Evolutionary conservation across 2,888 invertebrate species (phyloP).

Genomic region (Plagodis pulveraria): DNA sequence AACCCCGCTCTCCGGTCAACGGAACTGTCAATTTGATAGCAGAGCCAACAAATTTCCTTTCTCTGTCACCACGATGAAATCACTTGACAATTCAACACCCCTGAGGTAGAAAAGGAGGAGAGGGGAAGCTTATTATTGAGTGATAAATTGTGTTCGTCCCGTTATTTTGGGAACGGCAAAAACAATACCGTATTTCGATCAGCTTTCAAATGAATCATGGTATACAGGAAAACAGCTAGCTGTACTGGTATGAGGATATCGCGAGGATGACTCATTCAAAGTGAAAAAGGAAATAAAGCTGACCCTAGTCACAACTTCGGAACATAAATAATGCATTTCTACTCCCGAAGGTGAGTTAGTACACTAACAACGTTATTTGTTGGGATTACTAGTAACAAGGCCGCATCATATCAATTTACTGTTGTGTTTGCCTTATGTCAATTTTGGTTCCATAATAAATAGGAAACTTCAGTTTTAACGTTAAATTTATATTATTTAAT

Average conservation of each 20-base stretch:
- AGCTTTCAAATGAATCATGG: slow-evolving; percentile 33
- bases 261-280: slow-evolving; percentile 29
- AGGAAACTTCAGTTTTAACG: background rate
- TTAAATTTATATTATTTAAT: too few relatives aligned
- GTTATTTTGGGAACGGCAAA: slow-evolving; percentile 33
- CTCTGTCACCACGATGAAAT: slow-evolving; percentile 62
- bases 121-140: slow-evolving; percentile 44
- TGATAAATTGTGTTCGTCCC: slow-evolving; percentile 50
- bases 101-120: slow-evolving; percentile 31
- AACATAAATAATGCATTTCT: slow-evolving; percentile 24
- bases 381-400: background rate
- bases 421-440: background rate
- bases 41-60: slow-evolving; percentile 65
- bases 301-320: slow-evolving; percentile 25
- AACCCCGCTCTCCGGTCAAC: slow-evolving; percentile 60
- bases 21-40: slow-evolving; percentile 75
- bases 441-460: background rate
- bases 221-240: slow-evolving; percentile 22
- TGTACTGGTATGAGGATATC: slow-evolving; percentile 21
- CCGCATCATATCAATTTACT: too few relatives aligned
- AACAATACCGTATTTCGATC: slow-evolving; percentile 33
- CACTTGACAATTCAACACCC: slow-evolving; percentile 55
- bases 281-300: slow-evolving; percentile 33
- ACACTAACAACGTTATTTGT: slow-evolving; percentile 1
- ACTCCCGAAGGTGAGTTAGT: slow-evolving; percentile 3